Evolutionary conservation across 64 coral and sea anemone species (phyloP), one percentile per base, ranked within the genome.

Genomic region (Actinia tenebrosa): DNA sequence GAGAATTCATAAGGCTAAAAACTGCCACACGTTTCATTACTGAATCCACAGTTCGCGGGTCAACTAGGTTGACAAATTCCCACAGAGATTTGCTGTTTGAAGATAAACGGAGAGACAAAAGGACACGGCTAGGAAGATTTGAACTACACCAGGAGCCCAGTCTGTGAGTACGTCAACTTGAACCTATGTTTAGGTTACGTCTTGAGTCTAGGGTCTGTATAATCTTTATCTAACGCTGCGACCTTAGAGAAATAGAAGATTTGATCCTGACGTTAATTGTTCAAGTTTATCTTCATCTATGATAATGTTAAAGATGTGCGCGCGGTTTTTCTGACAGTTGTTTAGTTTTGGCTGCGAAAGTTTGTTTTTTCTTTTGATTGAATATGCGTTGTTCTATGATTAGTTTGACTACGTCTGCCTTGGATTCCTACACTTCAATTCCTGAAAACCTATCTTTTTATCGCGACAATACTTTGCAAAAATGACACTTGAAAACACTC

Each of bases 31-130:
- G 79, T 81, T 81, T 81, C 79, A 52, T 81, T 81, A 53, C 46
- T 14, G 7, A 81, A 53, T 20, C 10, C 14, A 22, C 44, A 22
- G 50, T 50, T 81, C 79, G 45, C 53, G 79, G 79, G 79, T 81
- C 79, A 81, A 81, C 10, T 42, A 30, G 26, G 69, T 42, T 42
- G 79, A 53, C 79, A 17, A 50, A 53, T 81, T 53, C 44, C 79
- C 45, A 81, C 44, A 53, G 79, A 50, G 79, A 50, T 81, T 81
- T 53, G 19, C 22, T 81, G 79, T 81, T 81, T 50, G 16, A 26
- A 81, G 43, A 81, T 81, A 50, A 75, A 75, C 69, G 69, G 1
- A 13, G 14, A 1, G 11, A 27, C 20, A 26, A 75, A 6, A 14
- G 63, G 4, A 42, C 25, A 10, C n/a, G 14, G 26, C 26, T 18